Evolutionary conservation across 1,140 invertebrate species (phyloP), one percentile per base, ranked within the genome.

Genomic region (Drosophila jambulina): DNA sequence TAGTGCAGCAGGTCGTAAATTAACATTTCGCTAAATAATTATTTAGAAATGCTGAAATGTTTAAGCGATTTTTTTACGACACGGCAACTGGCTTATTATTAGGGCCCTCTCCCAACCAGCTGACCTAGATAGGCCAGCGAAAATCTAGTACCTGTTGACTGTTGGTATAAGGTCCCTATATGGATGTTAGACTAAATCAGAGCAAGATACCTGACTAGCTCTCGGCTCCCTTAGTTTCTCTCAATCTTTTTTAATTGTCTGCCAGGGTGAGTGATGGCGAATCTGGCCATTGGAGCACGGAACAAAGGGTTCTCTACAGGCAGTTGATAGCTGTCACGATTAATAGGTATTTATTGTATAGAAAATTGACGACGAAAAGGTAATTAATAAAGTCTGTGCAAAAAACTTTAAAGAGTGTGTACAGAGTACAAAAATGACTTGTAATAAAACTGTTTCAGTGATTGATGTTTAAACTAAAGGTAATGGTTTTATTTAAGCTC

Each of bases 1-100:
- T 48, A 49, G 42, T 68, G 62, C 75, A 77, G 72, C 75, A 77
- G 61, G 60, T 65, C 75, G 64, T 85, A 85, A 85, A 80, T 51
- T 58, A 72, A 56, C 46, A 63, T 65, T 60, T 62, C 53, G 69
- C 75, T 67, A 49, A 74, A 76, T 65, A 78, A 81, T 84, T 81
- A 85, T 79, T 67, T 64, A 64, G 45, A 69, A 78, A 78, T 70
- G 49, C 51, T 78, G 62, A 77, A 62, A 67, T 65, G 51, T 23
- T 53, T 60, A 38, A 74, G 58, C 63, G 60, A 23, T 60, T 75
- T 62, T 74, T 61, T 49, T 27, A 74, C 60, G 68, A 51, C 54
- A 48, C 9, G 32, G 8, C 32, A 12, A 23, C 59, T 56, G 49
- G 49, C 42, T 10, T 27, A 6, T 75, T 63, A 58, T 74, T 74